Conservation (phyloP, 2,797 vertebrate species). For the Channallabes apus region DNA sequence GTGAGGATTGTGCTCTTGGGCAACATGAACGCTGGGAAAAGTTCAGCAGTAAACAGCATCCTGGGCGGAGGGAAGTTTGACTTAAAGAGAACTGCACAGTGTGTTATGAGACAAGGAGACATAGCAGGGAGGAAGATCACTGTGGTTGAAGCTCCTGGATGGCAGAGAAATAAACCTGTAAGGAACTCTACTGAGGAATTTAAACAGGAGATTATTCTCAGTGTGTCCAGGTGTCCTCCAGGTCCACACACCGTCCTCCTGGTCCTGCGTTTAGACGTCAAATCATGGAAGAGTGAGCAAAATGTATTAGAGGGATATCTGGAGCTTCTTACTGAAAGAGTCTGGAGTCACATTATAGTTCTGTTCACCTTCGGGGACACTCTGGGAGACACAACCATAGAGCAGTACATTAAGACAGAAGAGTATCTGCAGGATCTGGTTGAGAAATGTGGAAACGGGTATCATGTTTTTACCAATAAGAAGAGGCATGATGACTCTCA, state of each 20-base stretch:
- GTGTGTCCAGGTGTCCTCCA: background rate
- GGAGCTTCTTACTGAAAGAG: background rate
- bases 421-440: constrained; percentile 9
- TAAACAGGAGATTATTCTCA: background rate
- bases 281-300: too few species aligned
- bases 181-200: background rate
- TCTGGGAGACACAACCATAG: background rate
- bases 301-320: background rate
- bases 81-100: background rate
- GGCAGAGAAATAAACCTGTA: background rate
- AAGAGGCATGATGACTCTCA: too few species aligned
- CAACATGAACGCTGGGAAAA: background rate
- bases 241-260: background rate
- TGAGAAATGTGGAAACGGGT: constrained; percentile 27
- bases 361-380: constrained; percentile 1
- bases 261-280: too few species aligned
- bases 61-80: background rate
- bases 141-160: constrained; percentile 33
- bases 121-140: constrained; percentile 18
- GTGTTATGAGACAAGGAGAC: background rate
- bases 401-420: background rate
- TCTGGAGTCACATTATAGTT: background rate
- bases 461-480: constrained; percentile 13
- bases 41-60: constrained; percentile 22
- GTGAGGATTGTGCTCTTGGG: constrained; percentile 10